Conservation (phyloP, 2,113 vertebrate species). For the Eublepharis macularius region DNA sequence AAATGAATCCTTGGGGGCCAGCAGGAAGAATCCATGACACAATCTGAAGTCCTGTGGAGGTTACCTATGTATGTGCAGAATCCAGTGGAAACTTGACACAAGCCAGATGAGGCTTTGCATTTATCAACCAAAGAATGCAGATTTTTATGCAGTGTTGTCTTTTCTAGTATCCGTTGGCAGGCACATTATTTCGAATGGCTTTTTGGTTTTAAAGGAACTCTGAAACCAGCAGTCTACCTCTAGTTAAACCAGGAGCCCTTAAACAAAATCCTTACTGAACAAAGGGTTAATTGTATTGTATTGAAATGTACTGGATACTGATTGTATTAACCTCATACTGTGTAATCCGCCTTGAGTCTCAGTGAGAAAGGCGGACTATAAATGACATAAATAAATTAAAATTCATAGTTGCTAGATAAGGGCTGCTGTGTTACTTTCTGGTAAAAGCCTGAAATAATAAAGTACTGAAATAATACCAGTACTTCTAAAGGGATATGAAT, state of each 20-base stretch:
- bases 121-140: not conserved
- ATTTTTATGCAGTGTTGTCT: not conserved
- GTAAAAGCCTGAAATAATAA: not conserved
- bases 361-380: too few relatives aligned
- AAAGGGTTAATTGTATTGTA: not conserved
- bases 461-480: not conserved
- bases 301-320: too few relatives aligned
- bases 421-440: not conserved
- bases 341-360: too few relatives aligned
- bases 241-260: not conserved
- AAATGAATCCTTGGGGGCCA: not conserved
- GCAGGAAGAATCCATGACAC: not conserved
- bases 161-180: not conserved
- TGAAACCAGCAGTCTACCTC: not conserved
- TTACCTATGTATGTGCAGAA: not conserved
- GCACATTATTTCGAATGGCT: not conserved
- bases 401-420: not conserved
- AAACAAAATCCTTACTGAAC: not conserved
- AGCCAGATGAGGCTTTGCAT: too few relatives aligned
- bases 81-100: not conserved
- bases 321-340: too few relatives aligned
- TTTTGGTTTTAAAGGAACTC: not conserved
- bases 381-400: too few relatives aligned
- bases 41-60: not conserved
- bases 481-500: not conserved